Conservation (phyloP, 2,797 vertebrate genomes). For the Balearica regulorum region DNA sequence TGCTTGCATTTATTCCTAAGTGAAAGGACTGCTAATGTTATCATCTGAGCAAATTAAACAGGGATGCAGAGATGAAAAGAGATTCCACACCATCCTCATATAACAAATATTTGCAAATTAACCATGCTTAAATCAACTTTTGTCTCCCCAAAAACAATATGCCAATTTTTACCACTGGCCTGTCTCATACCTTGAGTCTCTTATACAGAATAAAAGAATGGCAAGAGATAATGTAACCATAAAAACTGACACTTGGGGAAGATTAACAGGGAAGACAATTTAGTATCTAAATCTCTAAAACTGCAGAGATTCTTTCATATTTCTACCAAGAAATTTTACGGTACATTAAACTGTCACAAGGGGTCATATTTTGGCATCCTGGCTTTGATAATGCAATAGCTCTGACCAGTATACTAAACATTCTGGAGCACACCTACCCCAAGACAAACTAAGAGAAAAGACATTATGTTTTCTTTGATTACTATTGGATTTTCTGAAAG, state of each 20-base stretch:
- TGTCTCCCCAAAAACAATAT: not conserved
- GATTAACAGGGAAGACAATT: not conserved
- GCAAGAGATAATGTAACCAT: not conserved
- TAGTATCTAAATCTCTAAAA: not conserved
- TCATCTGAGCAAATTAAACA: not conserved
- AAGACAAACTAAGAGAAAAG: not conserved
- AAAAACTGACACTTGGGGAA: not conserved
- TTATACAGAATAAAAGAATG: not conserved
- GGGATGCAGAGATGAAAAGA: not conserved
- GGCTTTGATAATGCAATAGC: not conserved
- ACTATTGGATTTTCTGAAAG: not conserved
- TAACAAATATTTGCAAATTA: not conserved
- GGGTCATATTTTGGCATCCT: not conserved
- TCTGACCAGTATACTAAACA: not conserved
- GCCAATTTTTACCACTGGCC: not conserved
- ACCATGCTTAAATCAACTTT: not conserved
- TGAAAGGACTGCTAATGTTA: not conserved
- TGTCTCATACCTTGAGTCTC: not conserved
- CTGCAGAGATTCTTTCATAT: not conserved
- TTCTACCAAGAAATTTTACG: not conserved
- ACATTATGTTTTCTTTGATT: not conserved
- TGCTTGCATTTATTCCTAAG: not conserved
- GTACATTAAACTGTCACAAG: not conserved
- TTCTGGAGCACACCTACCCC: not conserved
- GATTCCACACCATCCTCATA: not conserved